phyloP scores from a whole-genome alignment of 2,113 vertebrate species.

The Phalacrocorax pelagicus region DNA sequence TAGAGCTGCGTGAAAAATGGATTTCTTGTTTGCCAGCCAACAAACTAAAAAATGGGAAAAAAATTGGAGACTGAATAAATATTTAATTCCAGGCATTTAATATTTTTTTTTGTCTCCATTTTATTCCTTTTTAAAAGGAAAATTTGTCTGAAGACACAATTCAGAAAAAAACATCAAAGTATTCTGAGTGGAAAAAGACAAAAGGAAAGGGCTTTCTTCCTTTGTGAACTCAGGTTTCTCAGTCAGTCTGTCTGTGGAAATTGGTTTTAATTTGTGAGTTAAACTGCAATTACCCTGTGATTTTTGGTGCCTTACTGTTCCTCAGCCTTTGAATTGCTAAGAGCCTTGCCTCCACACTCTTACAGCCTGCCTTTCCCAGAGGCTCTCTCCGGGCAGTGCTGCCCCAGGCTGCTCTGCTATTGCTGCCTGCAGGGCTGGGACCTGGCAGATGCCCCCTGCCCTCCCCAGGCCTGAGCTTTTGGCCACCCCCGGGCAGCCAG shows the following conservation, averaged over 20 bases:
- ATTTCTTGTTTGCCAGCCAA: slow-evolving; percentile 60
- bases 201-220: not conserved
- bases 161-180: slow-evolving; percentile 6
- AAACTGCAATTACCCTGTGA: not conserved
- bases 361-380: not conserved
- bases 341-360: not conserved
- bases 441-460: accelerated
- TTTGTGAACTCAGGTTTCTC: not conserved
- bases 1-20: slow-evolving; percentile 47
- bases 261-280: not conserved
- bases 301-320: not conserved
- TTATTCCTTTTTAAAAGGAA: slow-evolving; percentile 38
- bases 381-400: accelerated
- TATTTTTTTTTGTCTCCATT: not conserved
- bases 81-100: not conserved
- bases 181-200: not conserved
- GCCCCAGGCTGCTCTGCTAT: not conserved
- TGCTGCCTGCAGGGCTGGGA: not conserved
- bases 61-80: slow-evolving; percentile 41
- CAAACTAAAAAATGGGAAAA: slow-evolving; percentile 46
- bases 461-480: accelerated
- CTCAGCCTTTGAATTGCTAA: not conserved
- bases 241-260: not conserved
- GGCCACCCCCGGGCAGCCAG: not conserved
- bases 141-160: not conserved